Base-by-base conservation (phyloP, 2,113 vertebrate species). In the Equus quagga region DNA sequence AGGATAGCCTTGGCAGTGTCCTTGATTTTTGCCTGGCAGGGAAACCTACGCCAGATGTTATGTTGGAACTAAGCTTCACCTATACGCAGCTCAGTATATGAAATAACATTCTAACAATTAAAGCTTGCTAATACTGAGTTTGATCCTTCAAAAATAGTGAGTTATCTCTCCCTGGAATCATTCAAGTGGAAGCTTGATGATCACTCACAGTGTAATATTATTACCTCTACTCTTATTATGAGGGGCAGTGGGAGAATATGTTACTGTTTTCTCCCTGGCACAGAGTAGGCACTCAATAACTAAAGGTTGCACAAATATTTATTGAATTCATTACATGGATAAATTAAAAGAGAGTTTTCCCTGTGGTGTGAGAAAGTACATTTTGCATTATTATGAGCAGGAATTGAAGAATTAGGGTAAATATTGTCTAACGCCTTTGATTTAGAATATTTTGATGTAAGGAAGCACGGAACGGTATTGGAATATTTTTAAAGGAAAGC, bases 371-470 rank as follows among this genome's bases (percentile, higher is more conserved):
- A 60, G 46, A 82, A 46, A 1, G 33, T 56, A 70, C 15, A 86
- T 49, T 95, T 92, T 90, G 36, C 28, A 80, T 87, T 90, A 69
- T 87, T 24, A 92, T 64, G 44, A 83, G 8, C 14, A 73, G 26
- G 12, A 94, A 80, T 92, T 73, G 33, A 92, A 94, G 41, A 85
- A 44, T 49, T 87, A 88, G 19, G 19, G 21, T 90, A 91, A 84
- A 21, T 96, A n/a, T 70, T 72, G n/a, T 81, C 56, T 56, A 58
- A 92, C 81, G 19, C 75, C 18, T 94, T 91, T 91, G 73, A 91
- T 93, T 92, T 92, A 93, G 72, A 96, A 69, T 91, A 87, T 86
- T 96, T 90, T 69, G 28, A 11, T 83, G 33, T 28, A 73, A 91
- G 58, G 62, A 85, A 17, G 12, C 13, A 86, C 54, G 18, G 23